Evolutionary conservation across 2,797 vertebrate species (phyloP), one percentile per base, ranked within the genome.

Genomic region (Poecilia gillii): DNA sequence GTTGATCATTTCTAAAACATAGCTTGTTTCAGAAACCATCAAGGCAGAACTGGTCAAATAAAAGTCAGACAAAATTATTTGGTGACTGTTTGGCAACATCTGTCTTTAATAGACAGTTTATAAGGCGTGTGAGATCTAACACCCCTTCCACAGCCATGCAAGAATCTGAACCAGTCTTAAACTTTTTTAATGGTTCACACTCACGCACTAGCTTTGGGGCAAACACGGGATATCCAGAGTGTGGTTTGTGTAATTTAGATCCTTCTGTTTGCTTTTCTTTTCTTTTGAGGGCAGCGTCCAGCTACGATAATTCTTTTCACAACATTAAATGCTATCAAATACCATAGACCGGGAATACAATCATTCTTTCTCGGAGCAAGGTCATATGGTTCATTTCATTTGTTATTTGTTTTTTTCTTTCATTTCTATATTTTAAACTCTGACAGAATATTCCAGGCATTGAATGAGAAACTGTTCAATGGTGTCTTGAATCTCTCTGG

Each of bases 271-370:
- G 87, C 85, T 77, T 92, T 90, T 57, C 78, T 79, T 68, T 57
- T 78, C 72, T 74, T 71, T 16, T 80, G 85, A 31, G 70, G 88
- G 85, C 82, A 75, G 31, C 1, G 36, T 80, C 77, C 84, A 13
- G 86, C 77, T 76, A n/a, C 33, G 28, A 73, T 77, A 86, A 87
- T 90, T 91, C 86, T 85, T 90, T 91, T 90, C 89, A 89, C 84
- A 83, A 78, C 78, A 78, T 79, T 66, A 8, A 68, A 71, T 23
- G 7, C 53, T 88, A 89, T 93, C 88, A 84, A 75, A 87, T 88
- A 74, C 81, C 85, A 71, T 76, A 41, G 59, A 74, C 45, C 72
- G 80, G 70, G 78, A 81, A 82, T 55, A 80, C 51, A 85, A 85
- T 89, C 79, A 82, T 73, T 90, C 3, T 45, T 81, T 83, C 77